Evolutionary conservation across 2,797 vertebrate species (phyloP), one percentile per base, ranked within the genome.

Genomic region (Syngnathus rostellatus): DNA sequence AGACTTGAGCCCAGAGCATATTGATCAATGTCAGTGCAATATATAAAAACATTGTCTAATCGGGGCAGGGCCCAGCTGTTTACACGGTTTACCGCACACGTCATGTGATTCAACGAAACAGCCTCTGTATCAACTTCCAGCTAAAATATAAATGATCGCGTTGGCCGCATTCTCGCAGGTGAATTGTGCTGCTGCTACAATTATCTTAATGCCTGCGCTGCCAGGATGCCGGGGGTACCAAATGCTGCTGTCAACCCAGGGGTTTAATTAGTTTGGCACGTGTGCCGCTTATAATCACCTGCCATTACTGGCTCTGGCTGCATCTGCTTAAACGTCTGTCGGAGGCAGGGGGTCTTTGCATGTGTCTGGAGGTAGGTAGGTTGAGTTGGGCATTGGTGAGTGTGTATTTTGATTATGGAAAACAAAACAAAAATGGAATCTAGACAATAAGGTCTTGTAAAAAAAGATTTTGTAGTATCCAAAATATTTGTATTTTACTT

Each of bases 291-390:
- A 93, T 96, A 97, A 98, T 97, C 95, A 96, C 94, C 93, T 95
- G 94, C 93, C 94, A 97, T 97, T 97, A 96, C 92, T 90, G 86
- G 90, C 90, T 90, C 92, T 62, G 91, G 89, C 85, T 89, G 92
- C 94, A 96, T 96, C 94, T 97, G 94, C 92, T 94, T 94, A 89
- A 87, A 87, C 91, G 91, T 94, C 94, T 97, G 95, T 95, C 93
- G 93, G 92, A 63, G 82, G 87, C 80, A 86, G 87, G 83, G 80
- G 71, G 65, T 73, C 72, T 73, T 73, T 72, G 76, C 55, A 53
- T 74, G 72, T 69, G 78, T 80, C 78, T 74, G 67, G 80, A 45
- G 37, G 69, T 68, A 80, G 67, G 81, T 80, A 60, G 65, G 74
- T 75, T 77, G 72, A 74, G 5, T 81, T 53, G 70, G 74, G 76